Evolutionary conservation across 2,888 invertebrate species (phyloP).

Genomic region (Diarsia mendica): DNA sequence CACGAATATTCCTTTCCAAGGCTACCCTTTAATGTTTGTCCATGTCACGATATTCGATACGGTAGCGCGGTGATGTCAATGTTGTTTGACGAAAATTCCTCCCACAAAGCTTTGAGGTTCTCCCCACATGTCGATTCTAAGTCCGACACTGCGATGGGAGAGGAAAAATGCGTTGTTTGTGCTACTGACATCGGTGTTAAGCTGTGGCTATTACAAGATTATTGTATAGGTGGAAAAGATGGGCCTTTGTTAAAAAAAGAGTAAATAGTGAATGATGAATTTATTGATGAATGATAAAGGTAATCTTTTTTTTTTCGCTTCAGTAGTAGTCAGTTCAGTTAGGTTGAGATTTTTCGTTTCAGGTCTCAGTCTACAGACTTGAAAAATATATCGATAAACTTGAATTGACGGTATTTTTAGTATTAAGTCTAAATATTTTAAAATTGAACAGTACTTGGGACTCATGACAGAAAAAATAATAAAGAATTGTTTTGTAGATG

Average conservation of each 20-base stretch:
- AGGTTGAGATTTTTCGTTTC: neutral
- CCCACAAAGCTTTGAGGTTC: constrained; percentile 54
- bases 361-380: neutral
- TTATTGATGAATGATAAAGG: neutral
- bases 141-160: constrained; percentile 25
- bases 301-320: neutral
- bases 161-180: constrained; percentile 50
- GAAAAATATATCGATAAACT: neutral
- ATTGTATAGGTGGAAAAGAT: neutral
- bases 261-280: neutral
- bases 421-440: neutral
- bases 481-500: too few relatives aligned
- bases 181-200: constrained; percentile 37
- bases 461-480: too few relatives aligned
- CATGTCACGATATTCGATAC: constrained; percentile 39
- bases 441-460: too few relatives aligned
- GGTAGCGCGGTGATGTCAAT: constrained; percentile 40
- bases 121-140: constrained; percentile 40
- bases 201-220: constrained; percentile 20
- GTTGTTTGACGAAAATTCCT: constrained; percentile 56
- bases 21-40: constrained; percentile 40
- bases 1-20: constrained; percentile 24
- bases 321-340: neutral
- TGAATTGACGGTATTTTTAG: neutral
- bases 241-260: neutral